Conservation (phyloP, 2,113 vertebrate genomes). For the Gambusia holbrooki region DNA sequence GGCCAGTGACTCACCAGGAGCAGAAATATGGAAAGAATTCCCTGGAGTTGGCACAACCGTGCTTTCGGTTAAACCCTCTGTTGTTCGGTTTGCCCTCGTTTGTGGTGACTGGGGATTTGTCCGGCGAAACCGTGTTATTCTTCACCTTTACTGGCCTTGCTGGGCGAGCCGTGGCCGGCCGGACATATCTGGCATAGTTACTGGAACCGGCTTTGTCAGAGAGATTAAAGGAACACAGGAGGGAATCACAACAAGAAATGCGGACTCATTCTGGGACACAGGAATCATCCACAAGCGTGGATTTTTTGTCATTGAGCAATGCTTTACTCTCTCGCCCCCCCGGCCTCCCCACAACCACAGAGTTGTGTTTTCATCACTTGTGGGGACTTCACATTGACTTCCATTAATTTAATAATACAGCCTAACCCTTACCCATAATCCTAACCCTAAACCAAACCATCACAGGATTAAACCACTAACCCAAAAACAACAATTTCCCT, state of each 20-base stretch:
- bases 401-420: no score
- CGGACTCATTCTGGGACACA: constrained; percentile 30
- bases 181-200: constrained; percentile 80
- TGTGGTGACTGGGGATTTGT: constrained; percentile 66
- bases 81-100: constrained; percentile 71
- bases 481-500: no score
- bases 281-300: constrained; percentile 14
- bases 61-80: constrained; percentile 71
- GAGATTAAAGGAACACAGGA: constrained; percentile 70
- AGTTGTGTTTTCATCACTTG: no score
- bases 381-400: no score
- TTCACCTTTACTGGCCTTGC: constrained; percentile 59
- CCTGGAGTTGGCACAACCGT: constrained; percentile 64
- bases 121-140: constrained; percentile 72
- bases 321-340: neutral
- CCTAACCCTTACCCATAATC: no score
- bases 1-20: constrained; percentile 62
- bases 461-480: no score
- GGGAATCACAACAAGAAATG: constrained; percentile 64
- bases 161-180: constrained; percentile 53
- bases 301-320: neutral
- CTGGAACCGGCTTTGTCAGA: constrained; percentile 64
- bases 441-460: no score
- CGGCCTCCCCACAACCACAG: neutral
- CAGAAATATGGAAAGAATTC: constrained; percentile 77